Conservation (phyloP, 2,888 invertebrate genomes). For the Clusia tigrina region DNA sequence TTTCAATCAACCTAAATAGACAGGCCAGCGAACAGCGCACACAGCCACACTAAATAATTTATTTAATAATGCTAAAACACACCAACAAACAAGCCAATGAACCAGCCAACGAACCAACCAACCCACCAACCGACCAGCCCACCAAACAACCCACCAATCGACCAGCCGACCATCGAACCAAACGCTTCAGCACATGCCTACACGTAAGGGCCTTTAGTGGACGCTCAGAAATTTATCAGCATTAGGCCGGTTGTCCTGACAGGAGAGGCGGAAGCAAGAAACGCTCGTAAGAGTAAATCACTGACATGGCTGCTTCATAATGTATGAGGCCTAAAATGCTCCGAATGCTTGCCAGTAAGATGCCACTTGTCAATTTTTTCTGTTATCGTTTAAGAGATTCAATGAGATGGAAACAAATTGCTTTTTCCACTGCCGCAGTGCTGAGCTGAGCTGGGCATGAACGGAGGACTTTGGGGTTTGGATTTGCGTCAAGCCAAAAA, state of each 20-base stretch:
- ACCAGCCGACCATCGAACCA: too few relatives aligned
- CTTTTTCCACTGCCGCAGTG: too few relatives aligned
- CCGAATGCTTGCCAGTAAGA: neutral
- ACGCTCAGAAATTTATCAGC: slow-evolving; percentile 48
- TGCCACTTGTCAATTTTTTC: slow-evolving; percentile 7
- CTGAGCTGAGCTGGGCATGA: too few relatives aligned
- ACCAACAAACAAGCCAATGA: neutral
- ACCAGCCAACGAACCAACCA: neutral
- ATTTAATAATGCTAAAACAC: neutral
- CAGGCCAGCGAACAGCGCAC: neutral
- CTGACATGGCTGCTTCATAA: slow-evolving; percentile 19
- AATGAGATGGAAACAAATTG: slow-evolving; percentile 9
- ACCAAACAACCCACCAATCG: too few relatives aligned
- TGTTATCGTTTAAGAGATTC: neutral
- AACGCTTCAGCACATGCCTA: neutral
- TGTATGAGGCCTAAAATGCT: neutral
- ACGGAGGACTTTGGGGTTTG: too few relatives aligned
- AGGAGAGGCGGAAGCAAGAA: too few relatives aligned
- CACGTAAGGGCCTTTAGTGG: neutral
- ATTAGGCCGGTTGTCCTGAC: slow-evolving; percentile 29
- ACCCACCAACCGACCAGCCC: neutral
- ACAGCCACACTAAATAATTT: neutral
- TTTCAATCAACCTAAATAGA: neutral
- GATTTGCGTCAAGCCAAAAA: neutral
- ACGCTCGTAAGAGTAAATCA: slow-evolving; percentile 1